phyloP scores from a whole-genome alignment of 2,113 vertebrate species.

The Cromileptes altivelis region DNA sequence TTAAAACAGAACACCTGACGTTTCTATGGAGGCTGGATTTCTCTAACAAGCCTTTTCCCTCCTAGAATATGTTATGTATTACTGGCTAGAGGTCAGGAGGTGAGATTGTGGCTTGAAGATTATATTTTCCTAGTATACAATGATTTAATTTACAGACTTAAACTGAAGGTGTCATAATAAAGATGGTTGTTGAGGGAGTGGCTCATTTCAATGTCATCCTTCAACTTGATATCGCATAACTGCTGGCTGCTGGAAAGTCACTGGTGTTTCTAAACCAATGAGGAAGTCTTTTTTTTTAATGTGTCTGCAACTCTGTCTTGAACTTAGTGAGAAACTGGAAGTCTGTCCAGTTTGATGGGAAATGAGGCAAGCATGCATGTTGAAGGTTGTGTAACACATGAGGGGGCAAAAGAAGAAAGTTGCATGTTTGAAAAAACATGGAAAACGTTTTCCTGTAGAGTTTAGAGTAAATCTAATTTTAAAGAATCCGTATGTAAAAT shows the following conservation, averaged over 20 bases:
- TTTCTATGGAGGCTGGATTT: not conserved
- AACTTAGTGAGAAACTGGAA: slow-evolving; percentile 11
- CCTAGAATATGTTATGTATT: not conserved
- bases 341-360: slow-evolving; percentile 32
- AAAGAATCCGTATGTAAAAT: not conserved
- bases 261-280: not conserved
- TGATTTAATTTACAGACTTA: not conserved
- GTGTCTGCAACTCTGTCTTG: not conserved
- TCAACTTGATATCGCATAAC: not conserved
- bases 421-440: not conserved
- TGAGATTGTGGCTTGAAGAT: not conserved
- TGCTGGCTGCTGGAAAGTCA: not conserved
- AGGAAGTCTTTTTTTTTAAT: not conserved
- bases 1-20: not conserved
- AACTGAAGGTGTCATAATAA: not conserved
- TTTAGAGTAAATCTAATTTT: not conserved
- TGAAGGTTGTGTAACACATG: slow-evolving; percentile 32
- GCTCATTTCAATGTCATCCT: not conserved
- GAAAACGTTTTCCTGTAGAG: no score
- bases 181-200: not conserved
- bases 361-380: slow-evolving; percentile 38
- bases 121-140: not conserved
- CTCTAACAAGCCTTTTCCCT: not conserved
- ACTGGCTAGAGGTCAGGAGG: not conserved
- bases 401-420: slow-evolving; percentile 1